Conservation (phyloP, 2,797 vertebrate genomes). For the Malurus leucopterus region DNA sequence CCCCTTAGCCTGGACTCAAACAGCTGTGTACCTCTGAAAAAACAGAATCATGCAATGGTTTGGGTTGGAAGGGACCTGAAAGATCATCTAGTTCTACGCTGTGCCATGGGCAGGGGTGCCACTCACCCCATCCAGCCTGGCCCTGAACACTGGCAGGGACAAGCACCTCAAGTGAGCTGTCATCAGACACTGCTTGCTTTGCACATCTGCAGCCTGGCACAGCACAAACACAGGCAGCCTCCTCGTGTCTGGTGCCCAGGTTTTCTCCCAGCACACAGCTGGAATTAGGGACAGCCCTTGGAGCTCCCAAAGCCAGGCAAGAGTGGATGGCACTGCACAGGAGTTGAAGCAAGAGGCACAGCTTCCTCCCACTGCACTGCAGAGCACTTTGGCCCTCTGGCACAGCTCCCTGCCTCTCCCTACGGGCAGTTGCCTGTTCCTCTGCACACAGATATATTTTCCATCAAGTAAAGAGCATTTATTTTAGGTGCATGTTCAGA, state of each 20-base stretch:
- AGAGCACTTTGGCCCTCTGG: not conserved
- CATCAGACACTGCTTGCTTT: not conserved
- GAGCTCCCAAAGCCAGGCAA: not conserved
- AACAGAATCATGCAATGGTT: not conserved
- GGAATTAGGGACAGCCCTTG: not conserved
- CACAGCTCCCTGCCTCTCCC: not conserved
- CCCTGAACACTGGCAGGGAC: not conserved
- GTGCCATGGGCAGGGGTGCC: not conserved
- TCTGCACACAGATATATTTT: not conserved
- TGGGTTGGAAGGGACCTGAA: not conserved
- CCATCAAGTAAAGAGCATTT: constrained; percentile 27
- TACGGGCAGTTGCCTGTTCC: not conserved
- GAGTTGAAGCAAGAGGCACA: not conserved
- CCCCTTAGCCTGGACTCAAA: not conserved
- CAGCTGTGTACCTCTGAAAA: accelerated
- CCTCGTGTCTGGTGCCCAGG: not conserved
- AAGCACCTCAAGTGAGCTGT: not conserved
- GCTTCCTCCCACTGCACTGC: not conserved
- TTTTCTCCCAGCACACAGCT: accelerated
- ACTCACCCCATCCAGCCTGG: no score
- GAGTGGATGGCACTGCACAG: accelerated
- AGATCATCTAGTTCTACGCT: not conserved
- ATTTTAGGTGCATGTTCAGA: not conserved
- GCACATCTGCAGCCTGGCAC: not conserved
- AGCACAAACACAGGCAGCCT: not conserved